phyloP scores from a whole-genome alignment of 2,888 invertebrate genomes.

The Dryobota labecula region DNA sequence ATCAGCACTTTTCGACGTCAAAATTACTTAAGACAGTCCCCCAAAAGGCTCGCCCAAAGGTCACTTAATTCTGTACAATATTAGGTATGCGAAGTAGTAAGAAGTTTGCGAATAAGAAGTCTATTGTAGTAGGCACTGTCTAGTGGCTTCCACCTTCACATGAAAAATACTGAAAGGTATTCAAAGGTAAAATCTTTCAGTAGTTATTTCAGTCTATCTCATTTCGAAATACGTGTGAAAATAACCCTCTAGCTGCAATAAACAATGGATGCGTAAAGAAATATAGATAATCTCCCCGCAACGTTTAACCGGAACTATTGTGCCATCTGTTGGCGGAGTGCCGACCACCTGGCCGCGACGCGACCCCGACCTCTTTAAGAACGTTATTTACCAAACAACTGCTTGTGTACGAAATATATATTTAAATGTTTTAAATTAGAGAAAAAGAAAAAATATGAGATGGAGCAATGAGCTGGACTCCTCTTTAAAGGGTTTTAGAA shows the following conservation, averaged over 20 bases:
- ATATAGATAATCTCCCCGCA: conserved; percentile 56
- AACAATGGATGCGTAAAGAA: conserved; percentile 52
- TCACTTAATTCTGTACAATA: too few species aligned
- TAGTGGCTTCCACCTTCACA: background rate
- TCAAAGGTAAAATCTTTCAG: background rate
- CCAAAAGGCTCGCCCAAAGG: too few species aligned
- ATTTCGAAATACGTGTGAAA: conserved; percentile 14
- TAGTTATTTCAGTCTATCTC: background rate
- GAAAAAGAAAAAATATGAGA: too few species aligned
- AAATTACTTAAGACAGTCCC: too few species aligned
- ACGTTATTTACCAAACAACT: conserved; percentile 68
- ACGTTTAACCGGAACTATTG: conserved; percentile 73
- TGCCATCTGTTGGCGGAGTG: conserved; percentile 85
- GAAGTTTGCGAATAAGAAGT: background rate
- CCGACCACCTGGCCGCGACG: conserved; percentile 78
- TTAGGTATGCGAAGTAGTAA: too few species aligned
- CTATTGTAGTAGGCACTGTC: background rate
- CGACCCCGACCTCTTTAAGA: conserved; percentile 74
- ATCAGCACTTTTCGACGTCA: too few species aligned
- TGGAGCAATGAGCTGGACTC: too few species aligned
- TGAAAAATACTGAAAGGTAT: background rate
- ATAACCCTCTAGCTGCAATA: conserved; percentile 26
- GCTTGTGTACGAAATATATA: conserved; percentile 56
- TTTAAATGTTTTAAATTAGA: too few species aligned
- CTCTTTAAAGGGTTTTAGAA: too few species aligned